Base-by-base conservation (phyloP, 2,797 vertebrate species). In the Novumbra hubbsi region DNA sequence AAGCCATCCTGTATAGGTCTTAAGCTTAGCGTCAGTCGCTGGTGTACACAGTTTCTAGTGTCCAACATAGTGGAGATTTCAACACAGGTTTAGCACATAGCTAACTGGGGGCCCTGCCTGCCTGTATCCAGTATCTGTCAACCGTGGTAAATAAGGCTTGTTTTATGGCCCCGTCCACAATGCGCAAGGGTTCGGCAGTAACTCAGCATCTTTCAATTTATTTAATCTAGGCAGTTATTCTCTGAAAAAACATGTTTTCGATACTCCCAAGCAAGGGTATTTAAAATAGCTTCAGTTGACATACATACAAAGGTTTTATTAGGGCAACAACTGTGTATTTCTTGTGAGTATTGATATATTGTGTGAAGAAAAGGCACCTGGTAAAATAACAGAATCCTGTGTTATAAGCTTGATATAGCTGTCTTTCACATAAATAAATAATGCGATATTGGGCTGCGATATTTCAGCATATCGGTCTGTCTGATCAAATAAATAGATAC, bases 1-100 rank as follows among this genome's bases (percentile, higher is more conserved):
- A 27, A 68, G 66, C 69, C 67, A 24, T 60, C 24, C 50, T 15
- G n/a, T 41, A 72, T 75, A 34, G n/a, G 64, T 75, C 69, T 68
- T 62, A 62, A 50, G 34, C 21, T 73, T 17, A 32, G 67, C 49
- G 27, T 5, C 6, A 63, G 60, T n/a, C 16, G 32, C 16, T 68
- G 24, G 12, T 69, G 15, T 24, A 7, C 41, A 45, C 5, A 2
- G 41, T 14, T 45, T 69, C 68, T 14, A 49, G 45, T 24, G 45
- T 32, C 45, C 63, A 11, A 62, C 4, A 30, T 34, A 41, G 34
- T 38, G 32, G 64, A 66, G 28, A 19, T 41, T 66, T 66, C 16
- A 6, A 30, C 62, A 64, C 62, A 64, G 62, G 63, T 12, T 24
- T 60, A 60, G 24, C 57, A n/a, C n/a, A 3, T 28, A 64, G 24